These are phyloP conservation scores for Gnathonemus echidnorhynchus DNA, from an alignment of 2,113 vertebrate genomes.

Conservation along the genomic window DNA sequence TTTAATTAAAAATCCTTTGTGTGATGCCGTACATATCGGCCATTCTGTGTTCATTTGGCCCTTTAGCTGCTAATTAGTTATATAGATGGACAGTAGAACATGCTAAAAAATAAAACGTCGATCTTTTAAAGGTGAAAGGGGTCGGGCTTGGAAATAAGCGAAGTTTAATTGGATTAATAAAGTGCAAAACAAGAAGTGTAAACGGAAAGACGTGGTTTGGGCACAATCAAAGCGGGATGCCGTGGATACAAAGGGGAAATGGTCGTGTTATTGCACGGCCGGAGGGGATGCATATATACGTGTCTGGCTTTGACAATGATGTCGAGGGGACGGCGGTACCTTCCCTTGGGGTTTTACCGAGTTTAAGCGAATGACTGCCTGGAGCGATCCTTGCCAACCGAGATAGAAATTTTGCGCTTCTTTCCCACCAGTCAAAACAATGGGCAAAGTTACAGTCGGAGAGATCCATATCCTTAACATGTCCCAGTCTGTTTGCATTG, in stretches of 20 bases:
- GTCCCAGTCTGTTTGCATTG: not conserved
- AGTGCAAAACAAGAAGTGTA: not conserved
- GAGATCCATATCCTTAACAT: not conserved
- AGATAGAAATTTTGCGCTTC: not conserved
- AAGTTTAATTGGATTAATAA: not conserved
- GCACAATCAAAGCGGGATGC: not conserved
- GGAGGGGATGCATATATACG: not conserved
- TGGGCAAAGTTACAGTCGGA: not conserved
- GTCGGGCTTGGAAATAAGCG: not conserved
- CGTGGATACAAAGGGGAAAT: constrained; percentile 9
- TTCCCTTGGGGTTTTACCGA: not conserved
- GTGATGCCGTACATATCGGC: not conserved
- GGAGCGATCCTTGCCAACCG: not conserved
- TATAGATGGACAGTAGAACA: not conserved
- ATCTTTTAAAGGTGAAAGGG: constrained; percentile 2
- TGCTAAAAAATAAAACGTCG: not conserved
- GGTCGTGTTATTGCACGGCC: not conserved
- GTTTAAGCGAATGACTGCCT: not conserved
- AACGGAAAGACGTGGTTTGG: not conserved
- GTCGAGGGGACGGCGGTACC: not conserved
- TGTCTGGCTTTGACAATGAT: not conserved
- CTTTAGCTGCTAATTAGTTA: not conserved
- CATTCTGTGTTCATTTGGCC: not conserved
- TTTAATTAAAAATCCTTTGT: not conserved
- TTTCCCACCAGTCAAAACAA: not conserved